phyloP scores from a whole-genome alignment of 2,888 invertebrate species.

The Ornithoptera alexandrae region DNA sequence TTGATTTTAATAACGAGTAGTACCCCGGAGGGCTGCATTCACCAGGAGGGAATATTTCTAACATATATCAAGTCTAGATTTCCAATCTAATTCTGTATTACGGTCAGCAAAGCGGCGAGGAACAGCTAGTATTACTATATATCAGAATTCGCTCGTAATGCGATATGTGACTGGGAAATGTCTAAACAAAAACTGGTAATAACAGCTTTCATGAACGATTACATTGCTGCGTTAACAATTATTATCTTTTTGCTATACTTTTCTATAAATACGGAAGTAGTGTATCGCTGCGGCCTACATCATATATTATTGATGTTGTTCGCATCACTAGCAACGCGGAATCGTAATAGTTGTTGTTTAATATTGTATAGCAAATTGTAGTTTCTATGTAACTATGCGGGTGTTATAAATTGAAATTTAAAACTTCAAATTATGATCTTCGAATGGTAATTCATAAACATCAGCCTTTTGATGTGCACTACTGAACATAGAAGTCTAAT shows the following conservation, averaged over 20 bases:
- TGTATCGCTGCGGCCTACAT: neutral
- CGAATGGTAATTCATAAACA: no score
- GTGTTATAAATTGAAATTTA: neutral
- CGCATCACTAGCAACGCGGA: constrained; percentile 21
- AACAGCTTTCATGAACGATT: neutral
- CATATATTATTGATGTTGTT: constrained; percentile 4
- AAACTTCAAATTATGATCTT: no score
- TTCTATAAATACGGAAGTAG: neutral
- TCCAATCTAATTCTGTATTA: no score
- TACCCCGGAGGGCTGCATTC: no score
- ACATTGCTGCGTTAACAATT: neutral
- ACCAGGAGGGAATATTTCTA: no score
- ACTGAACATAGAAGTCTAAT: no score
- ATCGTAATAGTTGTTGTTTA: constrained; percentile 10
- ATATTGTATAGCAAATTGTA: constrained; percentile 18
- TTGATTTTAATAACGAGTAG: no score
- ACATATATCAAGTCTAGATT: no score
- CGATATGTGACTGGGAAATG: neutral
- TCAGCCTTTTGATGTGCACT: no score
- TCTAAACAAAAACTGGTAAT: neutral
- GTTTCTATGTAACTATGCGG: constrained; percentile 12
- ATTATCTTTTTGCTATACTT: neutral
- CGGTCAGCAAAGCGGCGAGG: no score
- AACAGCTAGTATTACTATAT: no score
- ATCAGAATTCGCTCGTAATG: neutral